Evolutionary conservation across 2,113 vertebrate species (phyloP), one percentile per base, ranked within the genome.

Genomic region (Marmota monax): DNA sequence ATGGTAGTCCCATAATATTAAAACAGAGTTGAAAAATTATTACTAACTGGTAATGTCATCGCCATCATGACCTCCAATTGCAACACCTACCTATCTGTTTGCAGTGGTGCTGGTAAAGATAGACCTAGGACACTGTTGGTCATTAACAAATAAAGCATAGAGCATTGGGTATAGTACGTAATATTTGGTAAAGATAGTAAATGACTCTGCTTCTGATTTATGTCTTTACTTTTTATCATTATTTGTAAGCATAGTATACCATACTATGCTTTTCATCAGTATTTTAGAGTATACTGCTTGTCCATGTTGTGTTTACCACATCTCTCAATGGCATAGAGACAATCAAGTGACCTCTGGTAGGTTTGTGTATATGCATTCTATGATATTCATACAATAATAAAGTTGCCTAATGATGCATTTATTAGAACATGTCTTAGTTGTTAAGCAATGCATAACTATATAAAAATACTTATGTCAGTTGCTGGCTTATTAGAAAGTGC

Each of bases 91-190:
- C 53, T 7, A 22, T 20, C 58, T 78, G 23, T 6, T 45, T 56
- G 6, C 4, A 29, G 29, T n/a, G 63, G 61, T 37, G 39, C 32
- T 51, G 17, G 20, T 42, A 29, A 45, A 86, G 45, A 16, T 2
- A 48, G 45, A 69, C 5, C 4, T 42, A 11, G 7, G n/a, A 3
- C 25, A 2, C 25, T 73, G 9, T 20, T 1, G 16, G 39, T 17
- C 53, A 18, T 18, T 6, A 17, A 25, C 37, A 20, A 27, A 25
- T 39, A 32, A 25, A 72, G 29, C 29, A 29, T 18, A 10, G 2
- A 10, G 14, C 8, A 22, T 2, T 27, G 2, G 16, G 34, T 12
- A 10, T 3, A 63, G 18, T 32, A 6, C 7, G 11, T 25, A 14
- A 27, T 6, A 25, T 5, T 22, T 48, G 11, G 7, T 32, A 29